Evolutionary conservation across 1,140 invertebrate species (phyloP), one percentile per base, ranked within the genome.

Genomic region (Hestina assimilis): DNA sequence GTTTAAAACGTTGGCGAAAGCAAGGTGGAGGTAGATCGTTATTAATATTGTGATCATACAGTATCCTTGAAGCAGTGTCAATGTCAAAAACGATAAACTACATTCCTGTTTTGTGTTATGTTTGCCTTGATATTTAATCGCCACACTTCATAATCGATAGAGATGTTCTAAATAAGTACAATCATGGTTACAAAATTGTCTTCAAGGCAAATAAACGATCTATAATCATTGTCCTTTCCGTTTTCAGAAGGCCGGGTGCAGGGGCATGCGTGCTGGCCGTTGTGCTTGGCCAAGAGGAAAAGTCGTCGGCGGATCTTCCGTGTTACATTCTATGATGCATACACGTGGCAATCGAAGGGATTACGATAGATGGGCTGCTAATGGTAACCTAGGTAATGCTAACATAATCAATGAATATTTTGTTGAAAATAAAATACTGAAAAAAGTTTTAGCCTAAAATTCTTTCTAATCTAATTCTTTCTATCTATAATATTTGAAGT

Each of bases 251-350:
- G 46, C 56, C 26, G 72, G 69, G n/a, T 72, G 72, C 45, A 58
- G 21, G 33, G 72, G 72, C 26, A 89, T 89, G 85, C 38, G 61
- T 20, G 79, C 74, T 17, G 80, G 86, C 2, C 75, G 83, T 8
- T 92, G 91, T 57, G 88, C 90, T 45, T 92, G 92, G 90, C 91
- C 93, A 2, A 79, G 92, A 26, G 92, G 92, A 5, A 91, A 91
- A 66, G 92, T 93, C 51, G 66, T 93, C 48, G 95, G 94, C 8
- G 94, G 95, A 3, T 92, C 92, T 1, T 93, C 92, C 15, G 91
- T 91, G 3, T 86, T 95, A 42, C 94, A 95, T 71, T 93, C 91
- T 9, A 94, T 95, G 93, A 91, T 94, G 45, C 95, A 95, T 75
- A 91, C 93, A 0, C 77, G 94, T n/a, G 94, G 94, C 3, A 93